phyloP scores from a whole-genome alignment of 2,797 vertebrate genomes.

The Prionace glauca region DNA sequence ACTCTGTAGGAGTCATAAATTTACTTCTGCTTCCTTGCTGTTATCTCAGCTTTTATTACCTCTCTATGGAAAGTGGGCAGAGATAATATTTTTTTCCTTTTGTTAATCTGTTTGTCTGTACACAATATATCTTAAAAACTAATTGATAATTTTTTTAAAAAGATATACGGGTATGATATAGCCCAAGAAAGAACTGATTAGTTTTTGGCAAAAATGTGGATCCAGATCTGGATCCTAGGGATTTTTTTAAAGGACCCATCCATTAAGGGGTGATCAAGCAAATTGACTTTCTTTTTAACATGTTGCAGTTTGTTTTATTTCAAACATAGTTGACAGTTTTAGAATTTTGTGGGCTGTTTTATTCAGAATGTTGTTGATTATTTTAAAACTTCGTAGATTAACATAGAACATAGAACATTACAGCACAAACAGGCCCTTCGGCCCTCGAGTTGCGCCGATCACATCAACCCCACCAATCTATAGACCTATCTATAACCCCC shows the following conservation, averaged over 20 bases:
- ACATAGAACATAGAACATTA: too few relatives aligned
- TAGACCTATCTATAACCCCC: too few relatives aligned
- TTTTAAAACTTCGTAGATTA: too few relatives aligned
- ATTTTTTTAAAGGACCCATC: neutral
- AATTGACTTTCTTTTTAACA: neutral
- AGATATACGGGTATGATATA: neutral
- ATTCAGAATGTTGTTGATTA: too few relatives aligned
- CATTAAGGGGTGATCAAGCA: neutral
- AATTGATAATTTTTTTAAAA: neutral
- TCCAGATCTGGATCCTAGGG: neutral
- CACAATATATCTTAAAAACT: neutral
- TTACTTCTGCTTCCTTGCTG: neutral
- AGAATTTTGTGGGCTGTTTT: too few relatives aligned
- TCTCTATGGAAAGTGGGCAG: neutral
- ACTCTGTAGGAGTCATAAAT: neutral
- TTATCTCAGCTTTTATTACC: neutral
- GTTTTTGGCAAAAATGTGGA: neutral
- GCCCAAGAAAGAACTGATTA: neutral
- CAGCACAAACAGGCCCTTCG: too few relatives aligned
- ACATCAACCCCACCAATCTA: too few relatives aligned
- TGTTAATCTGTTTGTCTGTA: neutral
- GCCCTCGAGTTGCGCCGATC: too few relatives aligned
- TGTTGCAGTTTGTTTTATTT: neutral
- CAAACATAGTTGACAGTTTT: neutral
- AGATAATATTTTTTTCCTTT: neutral